Percentiles rank a stretch among this genome's conserved stretches.
These are phyloP conservation scores for Pseudococcus viburni DNA, from an alignment of 2,888 invertebrate species.

Conservation along the genomic window DNA sequence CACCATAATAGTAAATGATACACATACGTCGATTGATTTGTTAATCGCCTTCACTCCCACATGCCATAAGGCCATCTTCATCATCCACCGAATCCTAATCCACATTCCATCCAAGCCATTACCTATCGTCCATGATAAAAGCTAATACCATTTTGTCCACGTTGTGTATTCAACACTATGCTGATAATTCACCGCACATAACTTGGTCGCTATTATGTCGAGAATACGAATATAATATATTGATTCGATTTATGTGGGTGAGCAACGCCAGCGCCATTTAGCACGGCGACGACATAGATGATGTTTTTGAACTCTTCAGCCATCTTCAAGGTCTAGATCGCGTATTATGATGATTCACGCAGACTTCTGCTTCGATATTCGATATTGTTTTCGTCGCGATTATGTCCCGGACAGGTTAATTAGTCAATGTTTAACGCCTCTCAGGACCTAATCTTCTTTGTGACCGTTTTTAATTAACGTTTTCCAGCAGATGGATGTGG, in stretches of 20 bases:
- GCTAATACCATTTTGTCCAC: background rate
- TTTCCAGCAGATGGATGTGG: background rate
- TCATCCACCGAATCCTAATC: background rate
- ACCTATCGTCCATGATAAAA: background rate
- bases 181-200: slow-evolving; percentile 1
- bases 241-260: slow-evolving; percentile 33
- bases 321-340: slow-evolving; percentile 37
- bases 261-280: slow-evolving; percentile 17
- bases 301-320: slow-evolving; percentile 31
- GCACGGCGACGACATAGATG: background rate
- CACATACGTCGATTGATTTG: slow-evolving; percentile 36
- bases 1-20: slow-evolving; percentile 2
- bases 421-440: slow-evolving; percentile 9
- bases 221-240: slow-evolving; percentile 19
- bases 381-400: background rate
- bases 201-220: background rate
- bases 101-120: background rate
- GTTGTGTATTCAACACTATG: background rate
- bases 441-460: background rate
- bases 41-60: slow-evolving; percentile 34
- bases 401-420: slow-evolving; percentile 26
- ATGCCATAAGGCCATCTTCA: background rate
- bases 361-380: slow-evolving; percentile 5
- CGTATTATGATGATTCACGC: slow-evolving; percentile 21
- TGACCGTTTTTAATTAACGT: background rate